Evolutionary conservation across 2,888 invertebrate genomes (phyloP), one percentile per base, ranked within the genome.

Genomic region (Cephus sareptanus): DNA sequence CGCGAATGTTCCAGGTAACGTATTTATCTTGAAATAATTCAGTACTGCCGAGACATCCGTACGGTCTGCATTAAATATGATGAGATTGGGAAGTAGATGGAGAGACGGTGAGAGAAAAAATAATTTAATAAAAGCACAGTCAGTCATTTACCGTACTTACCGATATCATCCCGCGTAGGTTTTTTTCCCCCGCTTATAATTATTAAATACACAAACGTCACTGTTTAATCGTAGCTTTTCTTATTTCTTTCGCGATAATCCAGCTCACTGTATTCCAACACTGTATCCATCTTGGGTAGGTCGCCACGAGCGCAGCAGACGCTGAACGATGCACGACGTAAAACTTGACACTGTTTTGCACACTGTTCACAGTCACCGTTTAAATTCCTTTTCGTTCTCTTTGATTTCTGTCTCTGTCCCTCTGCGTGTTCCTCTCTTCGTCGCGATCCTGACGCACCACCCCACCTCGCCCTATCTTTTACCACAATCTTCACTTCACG

Each of bases 191-290:
- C 12, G 31, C 31, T 33, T 35, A 74, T 12, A 34, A 34, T 74
- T 74, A 40, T 40, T 40, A 40, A 15, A 40, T 15, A 40, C 40
- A 40, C 15, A 40, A 40, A 40, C 40, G 15, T 15, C 74, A 74
- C 33, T 74, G 12, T 35, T 33, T 12, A n/a, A 23, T n/a, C 74
- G 74, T 34, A 15, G 23, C 9, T 73, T 77, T 75, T 79, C 73
- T 34, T 12, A 30, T 34, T 76, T 74, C 70, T 56, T 40, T 56
- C 78, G 79, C 76, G 81, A 81, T 85, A 84, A 87, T 87, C 86
- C 85, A 82, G 81, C 81, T 83, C 88, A 86, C 87, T 85, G 83
- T 84, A 86, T 87, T 87, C 86, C 87, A 87, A 85, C 87, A 86
- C 85, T 86, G 85, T 83, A 87, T 85, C 85, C 83, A 82, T 80